These are phyloP conservation scores for Podotricha telesiphe DNA, from an alignment of 2,888 invertebrate genomes.

Conservation along the genomic window DNA sequence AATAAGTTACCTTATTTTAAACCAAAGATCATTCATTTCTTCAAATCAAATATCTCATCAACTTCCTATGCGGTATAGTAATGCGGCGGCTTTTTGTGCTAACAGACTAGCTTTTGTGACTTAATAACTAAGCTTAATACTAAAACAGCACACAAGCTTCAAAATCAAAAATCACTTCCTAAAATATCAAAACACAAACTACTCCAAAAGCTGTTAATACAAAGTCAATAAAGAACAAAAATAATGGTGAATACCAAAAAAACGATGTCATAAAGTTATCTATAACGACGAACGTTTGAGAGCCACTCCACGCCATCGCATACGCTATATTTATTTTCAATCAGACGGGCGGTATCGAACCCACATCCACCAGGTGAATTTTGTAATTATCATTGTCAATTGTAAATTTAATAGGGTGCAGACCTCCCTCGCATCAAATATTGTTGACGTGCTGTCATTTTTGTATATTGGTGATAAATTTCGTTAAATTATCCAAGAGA, in stretches of 20 bases:
- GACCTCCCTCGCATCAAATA: neutral
- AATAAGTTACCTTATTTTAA: too few relatives aligned
- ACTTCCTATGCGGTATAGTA: too few relatives aligned
- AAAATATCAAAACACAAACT: too few relatives aligned
- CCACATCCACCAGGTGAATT: slow-evolving; percentile 53
- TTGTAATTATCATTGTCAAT: slow-evolving; percentile 46
- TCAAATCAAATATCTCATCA: too few relatives aligned
- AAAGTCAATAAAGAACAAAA: slow-evolving; percentile 3
- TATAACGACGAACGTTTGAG: neutral
- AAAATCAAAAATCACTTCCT: too few relatives aligned
- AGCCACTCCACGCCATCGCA: slow-evolving; percentile 55
- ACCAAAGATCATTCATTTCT: too few relatives aligned
- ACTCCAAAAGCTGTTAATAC: too few relatives aligned
- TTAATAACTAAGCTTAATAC: too few relatives aligned
- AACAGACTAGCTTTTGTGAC: too few relatives aligned
- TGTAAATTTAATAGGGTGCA: slow-evolving; percentile 28
- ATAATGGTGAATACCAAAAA: neutral
- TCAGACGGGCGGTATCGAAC: slow-evolving; percentile 62
- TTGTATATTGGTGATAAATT: neutral
- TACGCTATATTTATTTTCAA: slow-evolving; percentile 72
- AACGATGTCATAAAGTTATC: neutral
- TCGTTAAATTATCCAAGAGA: neutral
- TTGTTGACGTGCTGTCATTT: slow-evolving; percentile 6
- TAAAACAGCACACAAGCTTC: too few relatives aligned
- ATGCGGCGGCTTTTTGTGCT: too few relatives aligned